Evolutionary conservation across 1,140 invertebrate species (phyloP).

Genomic region (Macrotrachela quadricornifera): DNA sequence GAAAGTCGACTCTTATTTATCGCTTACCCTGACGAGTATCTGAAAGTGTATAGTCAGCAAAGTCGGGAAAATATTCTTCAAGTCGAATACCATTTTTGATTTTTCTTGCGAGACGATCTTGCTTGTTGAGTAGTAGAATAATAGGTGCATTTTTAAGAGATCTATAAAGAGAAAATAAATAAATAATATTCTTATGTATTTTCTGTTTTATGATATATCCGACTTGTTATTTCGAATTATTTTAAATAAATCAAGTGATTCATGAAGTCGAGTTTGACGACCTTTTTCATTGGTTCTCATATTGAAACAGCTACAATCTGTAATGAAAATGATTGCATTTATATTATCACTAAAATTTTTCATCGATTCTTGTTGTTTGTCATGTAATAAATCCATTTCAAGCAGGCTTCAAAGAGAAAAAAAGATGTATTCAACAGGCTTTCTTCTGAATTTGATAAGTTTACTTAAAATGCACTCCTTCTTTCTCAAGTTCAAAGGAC

Average conservation of each 20-base stretch:
- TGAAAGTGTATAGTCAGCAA: constrained; percentile 39
- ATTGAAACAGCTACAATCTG: constrained; percentile 95
- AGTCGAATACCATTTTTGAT: constrained; percentile 78
- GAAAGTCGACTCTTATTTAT: no score
- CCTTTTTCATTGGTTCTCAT: constrained; percentile 96
- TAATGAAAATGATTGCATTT: constrained; percentile 97
- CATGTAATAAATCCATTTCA: constrained; percentile 93
- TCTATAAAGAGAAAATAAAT: constrained; percentile 34
- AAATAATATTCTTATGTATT: neutral
- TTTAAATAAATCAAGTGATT: constrained; percentile 95
- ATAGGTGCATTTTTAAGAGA: constrained; percentile 98
- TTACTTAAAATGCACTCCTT: constrained; percentile 99
- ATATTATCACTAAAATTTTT: constrained; percentile 99
- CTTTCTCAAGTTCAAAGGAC: constrained; percentile 97
- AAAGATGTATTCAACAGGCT: neutral
- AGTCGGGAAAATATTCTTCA: constrained; percentile 93
- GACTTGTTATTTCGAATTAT: constrained; percentile 98
- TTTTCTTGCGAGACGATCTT: constrained; percentile 94
- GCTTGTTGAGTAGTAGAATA: constrained; percentile 94
- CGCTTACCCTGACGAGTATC: neutral
- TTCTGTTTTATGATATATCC: constrained; percentile 18
- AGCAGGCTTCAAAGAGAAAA: constrained; percentile 66
- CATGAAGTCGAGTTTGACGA: constrained; percentile 83
- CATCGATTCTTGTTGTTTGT: constrained; percentile 98
- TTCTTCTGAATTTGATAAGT: constrained; percentile 28